Evolutionary conservation across 2,888 invertebrate species (phyloP).

Genomic region (Lutraria lutraria): DNA sequence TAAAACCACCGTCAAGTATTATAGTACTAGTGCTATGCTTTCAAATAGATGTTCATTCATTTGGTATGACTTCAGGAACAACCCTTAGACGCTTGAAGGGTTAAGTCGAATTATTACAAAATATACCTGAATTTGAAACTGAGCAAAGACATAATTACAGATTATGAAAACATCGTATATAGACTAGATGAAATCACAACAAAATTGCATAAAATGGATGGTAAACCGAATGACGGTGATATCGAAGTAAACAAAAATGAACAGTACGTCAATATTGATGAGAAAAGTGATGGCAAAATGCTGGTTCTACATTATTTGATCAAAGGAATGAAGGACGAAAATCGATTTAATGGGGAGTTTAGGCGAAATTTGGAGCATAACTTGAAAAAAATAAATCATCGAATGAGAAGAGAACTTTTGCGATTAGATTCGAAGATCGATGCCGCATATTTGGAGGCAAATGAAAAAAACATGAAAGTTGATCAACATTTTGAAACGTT

Average conservation of each 20-base stretch:
- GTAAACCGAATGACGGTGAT: too few species aligned
- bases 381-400: neutral
- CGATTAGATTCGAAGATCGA: neutral
- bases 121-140: slow-evolving; percentile 6
- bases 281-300: neutral
- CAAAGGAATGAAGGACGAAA: neutral
- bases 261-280: neutral
- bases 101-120: neutral
- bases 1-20: neutral
- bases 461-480: neutral
- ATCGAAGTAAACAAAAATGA: too few species aligned
- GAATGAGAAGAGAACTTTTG: neutral
- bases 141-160: neutral
- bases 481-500: neutral
- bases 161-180: neutral
- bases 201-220: neutral
- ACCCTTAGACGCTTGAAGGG: neutral
- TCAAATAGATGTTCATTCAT: neutral
- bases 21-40: neutral
- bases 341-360: neutral
- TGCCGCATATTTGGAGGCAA: neutral
- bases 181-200: neutral
- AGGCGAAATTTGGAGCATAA: neutral
- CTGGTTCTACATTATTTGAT: neutral
- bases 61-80: neutral